Evolutionary conservation across 2,113 vertebrate species (phyloP), one percentile per base, ranked within the genome.

Genomic region (Ginglymostoma cirratum): DNA sequence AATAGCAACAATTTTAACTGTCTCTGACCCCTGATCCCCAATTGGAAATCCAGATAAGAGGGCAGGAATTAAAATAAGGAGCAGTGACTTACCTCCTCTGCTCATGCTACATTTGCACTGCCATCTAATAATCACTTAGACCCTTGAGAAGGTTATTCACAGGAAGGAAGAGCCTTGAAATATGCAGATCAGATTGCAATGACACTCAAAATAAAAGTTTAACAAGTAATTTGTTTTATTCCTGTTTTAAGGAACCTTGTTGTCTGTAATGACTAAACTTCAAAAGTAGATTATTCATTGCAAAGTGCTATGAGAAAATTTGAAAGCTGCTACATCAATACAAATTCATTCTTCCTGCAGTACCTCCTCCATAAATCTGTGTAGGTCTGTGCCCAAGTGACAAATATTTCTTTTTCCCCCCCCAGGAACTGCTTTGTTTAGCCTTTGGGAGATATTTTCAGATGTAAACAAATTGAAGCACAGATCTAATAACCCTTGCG

Each of bases 381-480:
- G 93, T 48, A 45, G 3, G 0, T 30, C 14, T 72, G 72, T 95
- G 23, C 52, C 42, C 30, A 72, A 70, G 15, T 76, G 94, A 45
- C 14, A 0, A 95, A 72, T 30, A 42, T 70, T 95, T 95, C 23
- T 30, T 4, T 45, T 70, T 12, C 12, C 12, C 12, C 12, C 55
- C 12, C 67, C 66, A 52, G 23, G 21, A 72, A 95, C 42, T 52
- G 12, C 6, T 66, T 5, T 52, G 45, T 52, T 48, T 52, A 52
- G 45, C 69, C 45, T 42, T 76, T 72, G 94, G 93, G 67, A 76
- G 67, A 95, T 15, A 72, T 17, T 72, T 95, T 72, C 38, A 95
- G 72, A 72, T 95, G 52, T 95, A 95, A 90, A 52, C 94, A 95
- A 95, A 45, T 72, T 95, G 94, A 95, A 95, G 45, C 45, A 95